phyloP scores from a whole-genome alignment of 2,797 vertebrate genomes.

The Pygocentrus nattereri region DNA sequence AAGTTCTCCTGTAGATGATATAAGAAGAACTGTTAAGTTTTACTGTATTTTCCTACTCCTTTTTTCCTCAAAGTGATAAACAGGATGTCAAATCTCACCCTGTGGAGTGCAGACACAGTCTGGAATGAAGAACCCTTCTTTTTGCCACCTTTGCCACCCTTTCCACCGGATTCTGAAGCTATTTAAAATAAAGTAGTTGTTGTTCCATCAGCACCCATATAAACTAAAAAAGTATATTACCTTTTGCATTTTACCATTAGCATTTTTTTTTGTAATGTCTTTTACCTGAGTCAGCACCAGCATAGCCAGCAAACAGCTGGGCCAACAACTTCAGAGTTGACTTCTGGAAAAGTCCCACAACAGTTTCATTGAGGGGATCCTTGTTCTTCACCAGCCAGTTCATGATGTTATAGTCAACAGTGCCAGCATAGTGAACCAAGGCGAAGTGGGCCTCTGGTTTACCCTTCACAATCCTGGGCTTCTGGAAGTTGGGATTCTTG shows the following conservation, averaged over 20 bases:
- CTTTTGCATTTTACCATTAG: not conserved
- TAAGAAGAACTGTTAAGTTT: not conserved
- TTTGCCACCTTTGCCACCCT: constrained; percentile 59
- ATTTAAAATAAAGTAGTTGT: constrained; percentile 18
- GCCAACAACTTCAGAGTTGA: constrained; percentile 73
- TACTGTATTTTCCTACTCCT: not conserved
- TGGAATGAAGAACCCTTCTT: constrained; percentile 92
- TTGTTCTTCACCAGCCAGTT: constrained; percentile 87
- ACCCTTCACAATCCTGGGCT: constrained; percentile 79
- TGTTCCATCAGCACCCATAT: too few relatives aligned
- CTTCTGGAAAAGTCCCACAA: constrained; percentile 86
- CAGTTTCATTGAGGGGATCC: constrained; percentile 86
- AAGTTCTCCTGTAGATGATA: constrained; percentile 84
- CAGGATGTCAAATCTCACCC: constrained; percentile 71
- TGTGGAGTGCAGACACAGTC: constrained; percentile 88
- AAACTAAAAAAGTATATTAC: too few relatives aligned
- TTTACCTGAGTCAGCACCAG: constrained; percentile 78
- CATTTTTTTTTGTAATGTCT: not conserved
- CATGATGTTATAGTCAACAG: constrained; percentile 84
- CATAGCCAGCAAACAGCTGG: constrained; percentile 71
- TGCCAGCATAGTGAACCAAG: constrained; percentile 82
- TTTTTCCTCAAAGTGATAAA: too few relatives aligned
- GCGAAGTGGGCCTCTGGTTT: constrained; percentile 83
- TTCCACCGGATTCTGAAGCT: constrained; percentile 32
- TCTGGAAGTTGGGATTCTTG: constrained; percentile 81